Evolutionary conservation across 2,888 invertebrate genomes (phyloP).

Genomic region (Amphipoea oculea): DNA sequence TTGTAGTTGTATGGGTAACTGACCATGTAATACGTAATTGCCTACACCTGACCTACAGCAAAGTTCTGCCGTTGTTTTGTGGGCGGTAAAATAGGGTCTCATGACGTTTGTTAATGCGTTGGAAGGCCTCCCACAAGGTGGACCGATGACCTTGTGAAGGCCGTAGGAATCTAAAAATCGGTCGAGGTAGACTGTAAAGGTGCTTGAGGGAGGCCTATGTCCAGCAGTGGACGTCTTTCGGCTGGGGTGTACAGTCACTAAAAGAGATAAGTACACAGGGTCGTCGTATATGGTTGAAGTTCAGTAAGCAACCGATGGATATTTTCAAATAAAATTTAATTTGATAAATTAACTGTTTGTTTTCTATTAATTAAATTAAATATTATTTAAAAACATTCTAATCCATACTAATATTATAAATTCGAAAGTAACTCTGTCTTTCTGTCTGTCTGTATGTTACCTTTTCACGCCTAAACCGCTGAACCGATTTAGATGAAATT

Average conservation of each 20-base stretch:
- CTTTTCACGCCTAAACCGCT: too few relatives aligned
- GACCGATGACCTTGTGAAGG: neutral
- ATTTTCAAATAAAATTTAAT: neutral
- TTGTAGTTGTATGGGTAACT: slow-evolving; percentile 2
- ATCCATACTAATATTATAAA: too few relatives aligned
- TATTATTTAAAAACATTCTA: too few relatives aligned
- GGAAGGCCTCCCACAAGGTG: neutral
- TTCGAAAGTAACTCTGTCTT: too few relatives aligned
- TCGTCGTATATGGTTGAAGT: neutral
- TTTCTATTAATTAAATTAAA: neutral
- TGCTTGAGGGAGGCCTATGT: neutral
- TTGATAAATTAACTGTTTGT: neutral
- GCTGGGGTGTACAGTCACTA: neutral
- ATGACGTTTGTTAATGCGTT: neutral
- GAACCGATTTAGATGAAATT: too few relatives aligned
- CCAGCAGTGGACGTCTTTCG: neutral
- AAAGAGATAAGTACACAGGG: neutral
- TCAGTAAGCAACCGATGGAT: neutral
- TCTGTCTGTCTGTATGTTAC: too few relatives aligned
- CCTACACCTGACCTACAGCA: neutral
- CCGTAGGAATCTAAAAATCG: neutral
- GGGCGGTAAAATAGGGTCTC: neutral
- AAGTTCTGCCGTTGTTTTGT: neutral
- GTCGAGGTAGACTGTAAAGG: neutral
- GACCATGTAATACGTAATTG: slow-evolving; percentile 22